phyloP scores from a whole-genome alignment of 2,888 invertebrate genomes.

The Drosophila koepferae region DNA sequence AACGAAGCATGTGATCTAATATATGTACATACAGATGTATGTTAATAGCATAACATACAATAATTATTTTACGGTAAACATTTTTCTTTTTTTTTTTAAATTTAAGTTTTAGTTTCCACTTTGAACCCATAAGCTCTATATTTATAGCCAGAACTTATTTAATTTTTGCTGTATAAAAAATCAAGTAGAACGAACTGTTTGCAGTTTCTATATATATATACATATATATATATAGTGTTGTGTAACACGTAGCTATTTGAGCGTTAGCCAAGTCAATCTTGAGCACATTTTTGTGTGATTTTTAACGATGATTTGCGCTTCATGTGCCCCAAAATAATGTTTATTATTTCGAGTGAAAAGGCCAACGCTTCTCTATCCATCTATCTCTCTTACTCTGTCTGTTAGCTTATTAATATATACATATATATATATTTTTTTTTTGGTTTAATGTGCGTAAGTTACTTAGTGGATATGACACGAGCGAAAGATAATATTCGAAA shows the following conservation, averaged over 20 bases:
- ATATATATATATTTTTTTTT: slow-evolving; percentile 12
- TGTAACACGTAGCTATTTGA: slow-evolving; percentile 8
- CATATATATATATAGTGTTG: slow-evolving; percentile 4
- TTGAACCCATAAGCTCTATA: not conserved
- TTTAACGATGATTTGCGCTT: slow-evolving; percentile 45
- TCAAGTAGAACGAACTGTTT: slow-evolving; percentile 15
- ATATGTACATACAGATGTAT: not conserved
- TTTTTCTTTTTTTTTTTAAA: too few species aligned
- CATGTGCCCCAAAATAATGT: slow-evolving; percentile 31
- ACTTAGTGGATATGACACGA: slow-evolving; percentile 33
- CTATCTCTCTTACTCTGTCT: slow-evolving; percentile 3
- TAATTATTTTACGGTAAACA: not conserved
- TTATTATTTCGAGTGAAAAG: slow-evolving; percentile 34
- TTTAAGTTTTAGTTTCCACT: not conserved
- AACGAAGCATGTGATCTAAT: not conserved
- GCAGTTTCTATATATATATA: not conserved
- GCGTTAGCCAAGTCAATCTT: slow-evolving; percentile 5
- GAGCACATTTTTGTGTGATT: slow-evolving; percentile 5
- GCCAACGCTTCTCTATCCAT: not conserved
- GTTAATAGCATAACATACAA: not conserved
- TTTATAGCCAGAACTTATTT: slow-evolving; percentile 4
- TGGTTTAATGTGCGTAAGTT: slow-evolving; percentile 54
- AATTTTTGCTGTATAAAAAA: slow-evolving; percentile 3
- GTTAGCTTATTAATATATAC: slow-evolving; percentile 30
- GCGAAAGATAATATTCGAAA: slow-evolving; percentile 45